These are phyloP conservation scores for Fukomys damarensis DNA, from an alignment of 2,113 vertebrate species.

Conservation along the genomic window DNA sequence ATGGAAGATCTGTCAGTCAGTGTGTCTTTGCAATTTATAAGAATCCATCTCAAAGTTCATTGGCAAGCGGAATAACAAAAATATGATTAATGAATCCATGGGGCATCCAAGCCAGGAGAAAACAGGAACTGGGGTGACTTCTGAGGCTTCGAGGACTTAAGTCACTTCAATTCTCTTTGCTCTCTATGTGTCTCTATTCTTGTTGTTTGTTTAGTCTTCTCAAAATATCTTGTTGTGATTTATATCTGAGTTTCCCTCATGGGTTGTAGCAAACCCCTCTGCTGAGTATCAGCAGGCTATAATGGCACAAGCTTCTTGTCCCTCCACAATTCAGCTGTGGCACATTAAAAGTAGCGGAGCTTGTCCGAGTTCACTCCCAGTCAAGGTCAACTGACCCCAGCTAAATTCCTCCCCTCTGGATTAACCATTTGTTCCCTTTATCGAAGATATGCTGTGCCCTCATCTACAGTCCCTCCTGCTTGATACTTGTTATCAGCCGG, in stretches of 20 bases:
- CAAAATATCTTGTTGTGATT: not conserved
- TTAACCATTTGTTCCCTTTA: no score
- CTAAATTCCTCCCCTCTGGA: no score
- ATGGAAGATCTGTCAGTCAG: fast-evolving
- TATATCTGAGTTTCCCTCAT: not conserved
- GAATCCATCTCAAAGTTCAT: not conserved
- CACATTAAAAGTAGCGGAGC: no score
- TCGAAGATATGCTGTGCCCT: no score
- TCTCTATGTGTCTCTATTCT: not conserved
- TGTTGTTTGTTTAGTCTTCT: not conserved
- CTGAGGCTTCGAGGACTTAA: not conserved
- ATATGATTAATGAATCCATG: not conserved
- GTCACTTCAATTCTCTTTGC: not conserved
- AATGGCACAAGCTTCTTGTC: no score
- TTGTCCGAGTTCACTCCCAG: no score
- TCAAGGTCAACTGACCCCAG: no score
- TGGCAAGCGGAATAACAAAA: not conserved
- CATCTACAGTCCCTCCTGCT: no score
- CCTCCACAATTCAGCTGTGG: no score
- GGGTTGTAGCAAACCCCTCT: not conserved
- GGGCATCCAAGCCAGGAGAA: not conserved
- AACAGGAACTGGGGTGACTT: not conserved
- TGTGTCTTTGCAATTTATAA: not conserved
- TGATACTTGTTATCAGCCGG: no score
- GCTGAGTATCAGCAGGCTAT: no score